Conservation (phyloP, 2,113 vertebrate species). For the Mystacornis crossleyi region DNA sequence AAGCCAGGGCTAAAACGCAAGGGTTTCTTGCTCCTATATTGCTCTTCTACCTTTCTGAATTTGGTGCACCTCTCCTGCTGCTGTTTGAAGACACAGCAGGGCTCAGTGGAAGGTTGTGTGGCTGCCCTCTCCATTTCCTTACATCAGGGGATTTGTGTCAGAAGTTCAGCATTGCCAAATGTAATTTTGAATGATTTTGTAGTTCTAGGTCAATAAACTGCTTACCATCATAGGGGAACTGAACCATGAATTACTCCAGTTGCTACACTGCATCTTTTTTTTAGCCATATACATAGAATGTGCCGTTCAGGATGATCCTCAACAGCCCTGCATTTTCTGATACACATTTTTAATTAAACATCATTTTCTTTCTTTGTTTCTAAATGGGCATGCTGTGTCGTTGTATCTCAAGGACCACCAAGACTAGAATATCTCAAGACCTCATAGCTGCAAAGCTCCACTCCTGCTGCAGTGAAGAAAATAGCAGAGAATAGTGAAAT, state of each 20-base stretch:
- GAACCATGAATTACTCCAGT: neutral
- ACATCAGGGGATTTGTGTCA: neutral
- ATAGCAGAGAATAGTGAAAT: neutral
- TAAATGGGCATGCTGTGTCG: neutral
- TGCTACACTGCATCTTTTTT: neutral
- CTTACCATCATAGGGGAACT: neutral
- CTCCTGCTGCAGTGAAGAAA: neutral
- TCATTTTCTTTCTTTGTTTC: neutral
- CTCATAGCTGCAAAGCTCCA: neutral
- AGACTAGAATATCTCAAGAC: neutral
- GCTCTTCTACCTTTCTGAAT: neutral
- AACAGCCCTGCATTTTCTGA: neutral
- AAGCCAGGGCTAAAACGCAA: neutral
- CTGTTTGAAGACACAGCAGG: neutral
- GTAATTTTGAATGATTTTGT: constrained; percentile 33
- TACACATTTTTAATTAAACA: neutral
- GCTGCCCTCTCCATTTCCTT: neutral
- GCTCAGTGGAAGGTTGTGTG: neutral
- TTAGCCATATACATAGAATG: neutral
- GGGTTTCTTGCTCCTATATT: neutral
- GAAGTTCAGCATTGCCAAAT: constrained; percentile 13
- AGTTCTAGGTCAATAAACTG: constrained; percentile 46
- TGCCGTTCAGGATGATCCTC: neutral
- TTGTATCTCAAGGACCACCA: neutral
- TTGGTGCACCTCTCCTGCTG: neutral